Conservation (phyloP, 2,888 invertebrate genomes). For the Drosophila stalkeri region DNA sequence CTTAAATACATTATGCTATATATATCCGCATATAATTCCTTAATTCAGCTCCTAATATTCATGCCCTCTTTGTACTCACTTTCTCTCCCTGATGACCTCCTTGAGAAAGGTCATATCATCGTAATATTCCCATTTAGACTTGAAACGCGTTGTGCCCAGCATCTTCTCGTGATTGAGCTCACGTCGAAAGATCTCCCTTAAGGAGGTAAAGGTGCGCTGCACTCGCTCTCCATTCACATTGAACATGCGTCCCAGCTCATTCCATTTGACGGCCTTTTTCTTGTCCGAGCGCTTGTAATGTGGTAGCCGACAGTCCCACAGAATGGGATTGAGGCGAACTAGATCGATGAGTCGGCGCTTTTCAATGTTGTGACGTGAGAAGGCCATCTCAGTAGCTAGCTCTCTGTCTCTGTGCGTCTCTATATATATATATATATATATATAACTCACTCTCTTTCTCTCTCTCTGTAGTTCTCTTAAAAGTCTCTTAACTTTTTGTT, state of each 20-base stretch:
- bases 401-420: neutral
- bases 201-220: constrained; percentile 83
- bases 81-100: constrained; percentile 83
- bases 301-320: constrained; percentile 84
- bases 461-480: constrained; percentile 32
- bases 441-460: constrained; percentile 2
- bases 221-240: constrained; percentile 83
- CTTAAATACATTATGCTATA: too few species aligned
- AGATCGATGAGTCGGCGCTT: constrained; percentile 84
- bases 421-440: too few species aligned
- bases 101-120: constrained; percentile 83
- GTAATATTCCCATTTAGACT: constrained; percentile 84
- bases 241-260: constrained; percentile 82
- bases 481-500: constrained; percentile 35
- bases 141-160: constrained; percentile 80
- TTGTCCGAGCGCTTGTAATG: constrained; percentile 84
- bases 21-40: neutral
- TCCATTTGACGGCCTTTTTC: constrained; percentile 84
- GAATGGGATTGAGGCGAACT: constrained; percentile 83
- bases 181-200: constrained; percentile 83
- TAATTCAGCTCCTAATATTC: neutral
- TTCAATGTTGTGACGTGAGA: constrained; percentile 84
- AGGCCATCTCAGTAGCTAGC: constrained; percentile 72
- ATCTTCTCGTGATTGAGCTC: constrained; percentile 83
- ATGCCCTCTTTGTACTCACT: constrained; percentile 64